Percentiles rank a stretch among this genome's conserved stretches.
Evolutionary conservation across 2,113 vertebrate genomes (phyloP).

Genomic region (Oreochromis niloticus): DNA sequence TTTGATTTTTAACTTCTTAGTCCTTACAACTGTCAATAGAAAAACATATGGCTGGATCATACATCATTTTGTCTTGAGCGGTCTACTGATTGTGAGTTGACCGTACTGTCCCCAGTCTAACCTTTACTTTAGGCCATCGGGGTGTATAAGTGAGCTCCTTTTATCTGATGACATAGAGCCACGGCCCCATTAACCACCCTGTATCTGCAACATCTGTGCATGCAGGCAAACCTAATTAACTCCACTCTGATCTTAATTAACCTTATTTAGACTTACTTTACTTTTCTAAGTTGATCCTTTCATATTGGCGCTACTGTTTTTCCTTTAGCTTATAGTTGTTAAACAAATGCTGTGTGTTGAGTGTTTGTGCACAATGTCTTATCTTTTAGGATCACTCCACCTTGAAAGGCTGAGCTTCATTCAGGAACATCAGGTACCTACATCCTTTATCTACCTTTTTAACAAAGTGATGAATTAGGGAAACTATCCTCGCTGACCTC

Average conservation of each 20-base stretch:
- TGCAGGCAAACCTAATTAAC: neutral
- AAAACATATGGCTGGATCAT: neutral
- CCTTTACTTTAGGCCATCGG: neutral
- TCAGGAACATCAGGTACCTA: neutral
- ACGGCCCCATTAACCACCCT: neutral
- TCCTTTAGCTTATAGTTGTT: neutral
- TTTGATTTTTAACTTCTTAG: neutral
- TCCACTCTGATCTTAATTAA: neutral
- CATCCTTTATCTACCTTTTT: neutral
- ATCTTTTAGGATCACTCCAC: neutral
- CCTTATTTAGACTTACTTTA: neutral
- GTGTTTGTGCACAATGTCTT: neutral
- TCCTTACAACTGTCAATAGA: neutral
- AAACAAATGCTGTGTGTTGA: neutral
- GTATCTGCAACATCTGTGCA: neutral
- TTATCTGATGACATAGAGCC: neutral
- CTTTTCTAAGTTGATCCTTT: neutral
- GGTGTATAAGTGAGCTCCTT: neutral
- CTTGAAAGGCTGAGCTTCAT: neutral
- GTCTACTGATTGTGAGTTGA: neutral
- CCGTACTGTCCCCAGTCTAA: neutral
- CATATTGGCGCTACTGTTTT: fast-evolving
- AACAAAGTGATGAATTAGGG: neutral
- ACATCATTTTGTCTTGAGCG: neutral
- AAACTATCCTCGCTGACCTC: neutral